phyloP scores from a whole-genome alignment of 2,113 vertebrate species.

The Alethe castanea region DNA sequence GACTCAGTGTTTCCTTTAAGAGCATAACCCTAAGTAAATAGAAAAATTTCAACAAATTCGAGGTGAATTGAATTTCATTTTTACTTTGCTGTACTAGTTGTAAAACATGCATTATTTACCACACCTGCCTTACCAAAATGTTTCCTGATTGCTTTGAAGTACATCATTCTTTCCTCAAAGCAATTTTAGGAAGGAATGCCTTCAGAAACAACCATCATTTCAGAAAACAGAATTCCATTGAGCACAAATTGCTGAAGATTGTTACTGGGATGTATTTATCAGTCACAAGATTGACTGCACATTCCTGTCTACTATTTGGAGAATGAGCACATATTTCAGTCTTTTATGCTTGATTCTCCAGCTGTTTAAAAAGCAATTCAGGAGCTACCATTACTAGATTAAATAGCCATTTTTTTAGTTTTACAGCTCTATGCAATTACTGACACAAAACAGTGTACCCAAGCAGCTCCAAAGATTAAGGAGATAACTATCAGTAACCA shows the following conservation, averaged over 20 bases:
- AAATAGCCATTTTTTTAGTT: not conserved
- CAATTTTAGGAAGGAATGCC: not conserved
- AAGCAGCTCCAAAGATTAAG: not conserved
- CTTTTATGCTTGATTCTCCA: not conserved
- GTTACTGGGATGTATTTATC: not conserved
- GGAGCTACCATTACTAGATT: not conserved
- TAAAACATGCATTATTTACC: not conserved
- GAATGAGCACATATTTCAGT: not conserved
- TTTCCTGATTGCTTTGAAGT: not conserved
- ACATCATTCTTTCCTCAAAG: not conserved
- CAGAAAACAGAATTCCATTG: not conserved
- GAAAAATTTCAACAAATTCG: not conserved
- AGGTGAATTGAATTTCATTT: not conserved
- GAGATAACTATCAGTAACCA: not conserved
- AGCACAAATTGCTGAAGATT: not conserved
- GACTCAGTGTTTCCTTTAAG: not conserved
- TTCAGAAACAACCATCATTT: not conserved
- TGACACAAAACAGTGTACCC: not conserved
- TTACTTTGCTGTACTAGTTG: not conserved
- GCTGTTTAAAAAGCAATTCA: not conserved
- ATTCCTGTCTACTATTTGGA: not conserved
- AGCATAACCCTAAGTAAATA: not conserved
- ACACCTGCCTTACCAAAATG: not conserved
- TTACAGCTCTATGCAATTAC: not conserved
- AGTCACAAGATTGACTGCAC: not conserved